Conservation (phyloP, 2,888 invertebrate species). For the Ophioninae sp. region DNA sequence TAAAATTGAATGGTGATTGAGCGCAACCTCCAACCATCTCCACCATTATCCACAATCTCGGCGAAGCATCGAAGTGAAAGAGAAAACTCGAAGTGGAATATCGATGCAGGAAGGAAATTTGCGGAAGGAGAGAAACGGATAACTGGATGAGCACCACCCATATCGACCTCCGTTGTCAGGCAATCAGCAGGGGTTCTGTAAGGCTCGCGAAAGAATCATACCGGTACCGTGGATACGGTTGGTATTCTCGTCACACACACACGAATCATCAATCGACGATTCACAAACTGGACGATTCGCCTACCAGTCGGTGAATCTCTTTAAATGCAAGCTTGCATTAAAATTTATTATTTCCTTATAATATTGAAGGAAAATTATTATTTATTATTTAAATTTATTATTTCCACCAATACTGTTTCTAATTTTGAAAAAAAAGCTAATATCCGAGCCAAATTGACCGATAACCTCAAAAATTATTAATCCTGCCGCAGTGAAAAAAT, state of each 20-base stretch:
- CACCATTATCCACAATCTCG: neutral
- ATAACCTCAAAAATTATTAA: slow-evolving; percentile 33
- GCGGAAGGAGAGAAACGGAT: slow-evolving; percentile 58
- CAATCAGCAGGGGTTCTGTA: slow-evolving; percentile 65
- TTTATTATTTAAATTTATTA: too few relatives aligned
- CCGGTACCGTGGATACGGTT: slow-evolving; percentile 57
- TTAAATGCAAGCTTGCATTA: slow-evolving; percentile 10
- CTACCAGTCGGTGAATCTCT: slow-evolving; percentile 32
- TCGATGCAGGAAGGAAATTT: slow-evolving; percentile 42
- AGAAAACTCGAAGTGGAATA: slow-evolving; percentile 15
- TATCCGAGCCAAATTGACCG: slow-evolving; percentile 19
- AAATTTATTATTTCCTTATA: neutral
- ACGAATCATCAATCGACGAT: slow-evolving; percentile 55
- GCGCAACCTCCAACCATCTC: neutral
- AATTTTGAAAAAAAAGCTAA: slow-evolving; percentile 20
- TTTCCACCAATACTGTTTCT: neutral
- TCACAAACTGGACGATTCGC: slow-evolving; percentile 48
- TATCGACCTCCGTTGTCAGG: slow-evolving; percentile 73
- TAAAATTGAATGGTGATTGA: slow-evolving; percentile 26
- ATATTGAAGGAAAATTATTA: slow-evolving; percentile 21
- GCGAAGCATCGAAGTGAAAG: neutral
- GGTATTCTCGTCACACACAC: slow-evolving; percentile 28
- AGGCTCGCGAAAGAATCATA: slow-evolving; percentile 51
- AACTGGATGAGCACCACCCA: slow-evolving; percentile 70
- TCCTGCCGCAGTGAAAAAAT: slow-evolving; percentile 19